phyloP scores from a whole-genome alignment of 2,797 vertebrate species.

The Sebastiscus tertius region DNA sequence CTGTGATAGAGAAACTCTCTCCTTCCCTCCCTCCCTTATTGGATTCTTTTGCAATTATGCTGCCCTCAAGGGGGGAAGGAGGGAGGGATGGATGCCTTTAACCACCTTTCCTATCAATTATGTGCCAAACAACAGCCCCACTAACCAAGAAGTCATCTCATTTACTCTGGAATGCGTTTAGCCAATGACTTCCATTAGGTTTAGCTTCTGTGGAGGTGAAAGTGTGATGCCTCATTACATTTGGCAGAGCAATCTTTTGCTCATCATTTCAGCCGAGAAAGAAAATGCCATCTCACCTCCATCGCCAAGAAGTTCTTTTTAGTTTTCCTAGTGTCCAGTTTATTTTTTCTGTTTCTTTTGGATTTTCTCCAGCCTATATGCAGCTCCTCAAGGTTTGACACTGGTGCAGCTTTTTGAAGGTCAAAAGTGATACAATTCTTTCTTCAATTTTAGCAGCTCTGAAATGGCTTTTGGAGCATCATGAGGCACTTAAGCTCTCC shows the following conservation, averaged over 20 bases:
- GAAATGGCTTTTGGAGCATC: slow-evolving; percentile 9
- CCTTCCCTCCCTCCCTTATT: slow-evolving; percentile 56
- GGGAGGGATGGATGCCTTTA: slow-evolving; percentile 69
- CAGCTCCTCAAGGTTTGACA: background rate
- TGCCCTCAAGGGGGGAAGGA: slow-evolving; percentile 48
- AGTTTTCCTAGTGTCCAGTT: slow-evolving; percentile 15
- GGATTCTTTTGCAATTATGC: slow-evolving; percentile 76
- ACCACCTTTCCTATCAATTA: slow-evolving; percentile 81
- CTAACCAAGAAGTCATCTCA: slow-evolving; percentile 79
- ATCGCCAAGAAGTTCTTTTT: slow-evolving; percentile 26
- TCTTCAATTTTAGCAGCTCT: slow-evolving; percentile 1
- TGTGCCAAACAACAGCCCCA: slow-evolving; percentile 72
- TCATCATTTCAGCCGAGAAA: slow-evolving; percentile 69
- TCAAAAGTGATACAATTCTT: slow-evolving; percentile 31
- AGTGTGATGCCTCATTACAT: slow-evolving; percentile 78
- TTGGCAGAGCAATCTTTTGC: slow-evolving; percentile 73
- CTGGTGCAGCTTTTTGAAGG: slow-evolving; percentile 28
- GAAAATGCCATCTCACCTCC: slow-evolving; percentile 52
- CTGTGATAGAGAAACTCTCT: slow-evolving; percentile 51
- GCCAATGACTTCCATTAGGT: slow-evolving; percentile 79
- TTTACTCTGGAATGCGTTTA: slow-evolving; percentile 77
- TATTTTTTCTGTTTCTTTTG: slow-evolving; percentile 10
- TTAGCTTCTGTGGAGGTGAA: slow-evolving; percentile 72
- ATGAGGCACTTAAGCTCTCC: slow-evolving; percentile 4
- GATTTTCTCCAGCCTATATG: background rate